Evolutionary conservation across 2,113 vertebrate genomes (phyloP).

Genomic region (Strigops habroptila): DNA sequence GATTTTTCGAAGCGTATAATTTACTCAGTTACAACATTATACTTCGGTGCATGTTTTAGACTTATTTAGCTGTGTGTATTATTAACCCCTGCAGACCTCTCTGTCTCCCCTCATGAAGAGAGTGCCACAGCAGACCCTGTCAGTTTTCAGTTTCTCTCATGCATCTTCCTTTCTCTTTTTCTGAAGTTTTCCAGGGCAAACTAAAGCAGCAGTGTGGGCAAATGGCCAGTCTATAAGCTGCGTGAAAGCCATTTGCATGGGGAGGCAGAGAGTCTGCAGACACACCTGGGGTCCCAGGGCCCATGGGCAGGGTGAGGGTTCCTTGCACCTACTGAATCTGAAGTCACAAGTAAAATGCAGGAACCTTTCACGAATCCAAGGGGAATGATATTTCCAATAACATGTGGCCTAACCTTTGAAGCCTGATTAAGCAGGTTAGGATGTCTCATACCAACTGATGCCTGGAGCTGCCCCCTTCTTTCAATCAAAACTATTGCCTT

Average conservation of each 20-base stretch:
- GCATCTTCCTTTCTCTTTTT: not conserved
- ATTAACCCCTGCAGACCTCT: not conserved
- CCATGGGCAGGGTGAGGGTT: not conserved
- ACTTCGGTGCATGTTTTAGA: not conserved
- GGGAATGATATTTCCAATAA: not conserved
- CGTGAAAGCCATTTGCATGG: not conserved
- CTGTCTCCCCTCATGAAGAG: not conserved
- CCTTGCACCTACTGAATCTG: not conserved
- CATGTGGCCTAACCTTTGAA: not conserved
- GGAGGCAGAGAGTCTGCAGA: not conserved
- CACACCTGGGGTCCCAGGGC: rapidly evolving
- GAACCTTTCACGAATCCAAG: not conserved
- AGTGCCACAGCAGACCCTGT: not conserved
- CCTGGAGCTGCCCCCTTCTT: not conserved
- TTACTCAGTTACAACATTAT: slow-evolving; percentile 8
- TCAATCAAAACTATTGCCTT: not conserved
- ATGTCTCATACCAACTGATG: not conserved
- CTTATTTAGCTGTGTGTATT: not conserved
- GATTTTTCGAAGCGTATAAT: slow-evolving; percentile 44
- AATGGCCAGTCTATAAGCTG: not conserved
- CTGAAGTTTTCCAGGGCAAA: not conserved
- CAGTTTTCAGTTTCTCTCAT: not conserved
- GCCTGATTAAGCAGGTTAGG: not conserved
- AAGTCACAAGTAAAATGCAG: not conserved
- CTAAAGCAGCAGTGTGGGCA: not conserved